Evolutionary conservation across 2,797 vertebrate species (phyloP), one percentile per base, ranked within the genome.

Genomic region (Rallus crepitans): DNA sequence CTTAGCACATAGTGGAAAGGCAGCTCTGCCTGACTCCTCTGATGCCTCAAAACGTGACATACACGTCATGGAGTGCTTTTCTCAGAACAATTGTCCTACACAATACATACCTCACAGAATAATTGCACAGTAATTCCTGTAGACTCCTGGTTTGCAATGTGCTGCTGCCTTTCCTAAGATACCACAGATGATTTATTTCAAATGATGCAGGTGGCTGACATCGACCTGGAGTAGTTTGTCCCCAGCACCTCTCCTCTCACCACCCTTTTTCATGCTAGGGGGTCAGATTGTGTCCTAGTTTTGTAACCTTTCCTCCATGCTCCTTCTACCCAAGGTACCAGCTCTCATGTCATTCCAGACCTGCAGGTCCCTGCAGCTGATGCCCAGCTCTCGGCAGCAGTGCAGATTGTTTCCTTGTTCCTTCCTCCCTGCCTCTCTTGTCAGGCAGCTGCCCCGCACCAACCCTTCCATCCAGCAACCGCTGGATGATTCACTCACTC

Each of bases 351-450:
- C n/a, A 11, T 17, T 78, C 14, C 39, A 55, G 59, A 42, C 39
- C 9, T 35, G 23, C 39, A 35, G 37, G 23, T 25, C 33, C 63
- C 79, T 0, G 0, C 27, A 85, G 30, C 20, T 14, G 0, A 12
- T 30, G 33, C 9, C 45, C 48, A 24, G 59, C 28, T 57, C 68
- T 24, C 31, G n/a, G 15, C 52, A 88, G 37, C 47, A 55, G 12
- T 5, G 9, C 42, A 55, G 33, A 7, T 9, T 30, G 2, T 40
- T 76, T 8, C 52, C 18, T 5, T 6, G 33, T 15, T 59, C 52
- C 23, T 42, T 6, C 50, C 75, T 28, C 7, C 9, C 42, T 75
- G 23, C 25, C 10, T 20, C 31, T 45, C 48, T 40, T 47, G n/a
- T 56, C n/a, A 45, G 42, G 39, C 17, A 47, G 2, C 40, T 33